Evolutionary conservation across 2,888 invertebrate genomes (phyloP).

Genomic region (Troglohyphantes excavatus): DNA sequence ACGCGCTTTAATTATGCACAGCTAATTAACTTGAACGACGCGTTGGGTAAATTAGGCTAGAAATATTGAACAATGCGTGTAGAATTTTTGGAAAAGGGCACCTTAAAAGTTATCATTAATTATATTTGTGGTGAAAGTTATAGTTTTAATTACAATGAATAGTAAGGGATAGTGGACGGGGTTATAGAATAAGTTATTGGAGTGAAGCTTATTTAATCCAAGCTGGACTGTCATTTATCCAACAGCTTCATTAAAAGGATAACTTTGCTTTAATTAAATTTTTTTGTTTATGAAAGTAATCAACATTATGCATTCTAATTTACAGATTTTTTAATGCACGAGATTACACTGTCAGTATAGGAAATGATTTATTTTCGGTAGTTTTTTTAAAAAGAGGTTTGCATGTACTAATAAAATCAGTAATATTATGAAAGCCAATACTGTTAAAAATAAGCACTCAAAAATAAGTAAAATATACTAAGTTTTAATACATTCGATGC

Average conservation of each 20-base stretch:
- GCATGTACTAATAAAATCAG: too few relatives aligned
- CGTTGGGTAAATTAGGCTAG: background rate
- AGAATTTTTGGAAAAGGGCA: background rate
- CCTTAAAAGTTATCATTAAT: background rate
- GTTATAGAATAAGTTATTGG: background rate
- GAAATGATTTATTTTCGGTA: too few relatives aligned
- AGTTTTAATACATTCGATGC: too few relatives aligned
- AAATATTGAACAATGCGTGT: background rate
- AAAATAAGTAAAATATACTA: too few relatives aligned
- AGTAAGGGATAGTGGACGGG: background rate
- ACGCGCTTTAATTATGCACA: conserved; percentile 16
- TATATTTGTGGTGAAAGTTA: background rate
- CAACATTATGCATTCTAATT: too few relatives aligned
- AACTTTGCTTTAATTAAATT: background rate
- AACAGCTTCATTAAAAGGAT: background rate
- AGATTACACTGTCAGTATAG: too few relatives aligned
- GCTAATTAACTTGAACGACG: background rate
- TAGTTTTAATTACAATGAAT: conserved; percentile 5
- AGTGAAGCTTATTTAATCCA: background rate
- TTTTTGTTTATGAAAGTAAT: too few relatives aligned
- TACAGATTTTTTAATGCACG: too few relatives aligned
- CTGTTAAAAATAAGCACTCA: too few relatives aligned
- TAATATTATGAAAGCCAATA: too few relatives aligned
- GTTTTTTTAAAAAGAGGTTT: too few relatives aligned
- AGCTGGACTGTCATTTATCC: background rate